These are phyloP conservation scores for Drosophila ananassae DNA, from an alignment of 1,140 invertebrate genomes.

Conservation along the genomic window DNA sequence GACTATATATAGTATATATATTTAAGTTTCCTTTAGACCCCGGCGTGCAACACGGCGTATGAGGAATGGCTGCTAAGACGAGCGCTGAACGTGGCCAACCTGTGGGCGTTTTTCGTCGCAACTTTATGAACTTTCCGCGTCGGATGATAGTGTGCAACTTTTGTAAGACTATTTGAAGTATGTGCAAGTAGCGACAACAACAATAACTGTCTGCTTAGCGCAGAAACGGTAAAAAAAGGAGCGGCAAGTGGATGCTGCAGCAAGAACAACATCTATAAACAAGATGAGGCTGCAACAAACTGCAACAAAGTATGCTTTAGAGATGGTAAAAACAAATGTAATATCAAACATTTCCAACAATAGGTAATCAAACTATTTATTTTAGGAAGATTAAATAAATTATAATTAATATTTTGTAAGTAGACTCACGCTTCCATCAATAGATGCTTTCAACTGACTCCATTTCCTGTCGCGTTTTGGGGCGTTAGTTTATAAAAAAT, in stretches of 20 bases:
- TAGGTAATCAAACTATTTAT: not conserved
- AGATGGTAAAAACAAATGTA: conserved; percentile 13
- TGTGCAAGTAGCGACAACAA: conserved; percentile 65
- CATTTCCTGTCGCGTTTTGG: conserved; percentile 49
- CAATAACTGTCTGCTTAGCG: conserved; percentile 69
- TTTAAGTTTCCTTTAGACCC: conserved; percentile 35
- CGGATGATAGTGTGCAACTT: conserved; percentile 41
- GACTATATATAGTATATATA: conserved; percentile 1
- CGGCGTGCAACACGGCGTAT: conserved; percentile 67
- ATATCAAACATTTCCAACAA: not conserved
- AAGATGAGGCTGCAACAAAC: conserved; percentile 39
- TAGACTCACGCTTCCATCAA: conserved; percentile 18
- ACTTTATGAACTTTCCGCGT: conserved; percentile 74
- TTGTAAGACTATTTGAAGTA: conserved; percentile 76
- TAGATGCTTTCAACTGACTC: conserved; percentile 8
- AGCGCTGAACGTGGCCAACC: conserved; percentile 58
- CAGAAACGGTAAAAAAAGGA: conserved; percentile 12
- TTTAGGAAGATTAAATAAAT: not conserved
- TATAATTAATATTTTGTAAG: not conserved
- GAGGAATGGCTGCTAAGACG: conserved; percentile 71
- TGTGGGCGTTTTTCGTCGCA: conserved; percentile 78
- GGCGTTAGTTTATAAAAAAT: conserved; percentile 78
- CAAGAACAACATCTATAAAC: conserved; percentile 47
- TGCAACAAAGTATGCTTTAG: conserved; percentile 42
- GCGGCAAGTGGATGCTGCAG: conserved; percentile 10